phyloP scores from a whole-genome alignment of 2,797 vertebrate species.

The Benthosema pterotum region DNA sequence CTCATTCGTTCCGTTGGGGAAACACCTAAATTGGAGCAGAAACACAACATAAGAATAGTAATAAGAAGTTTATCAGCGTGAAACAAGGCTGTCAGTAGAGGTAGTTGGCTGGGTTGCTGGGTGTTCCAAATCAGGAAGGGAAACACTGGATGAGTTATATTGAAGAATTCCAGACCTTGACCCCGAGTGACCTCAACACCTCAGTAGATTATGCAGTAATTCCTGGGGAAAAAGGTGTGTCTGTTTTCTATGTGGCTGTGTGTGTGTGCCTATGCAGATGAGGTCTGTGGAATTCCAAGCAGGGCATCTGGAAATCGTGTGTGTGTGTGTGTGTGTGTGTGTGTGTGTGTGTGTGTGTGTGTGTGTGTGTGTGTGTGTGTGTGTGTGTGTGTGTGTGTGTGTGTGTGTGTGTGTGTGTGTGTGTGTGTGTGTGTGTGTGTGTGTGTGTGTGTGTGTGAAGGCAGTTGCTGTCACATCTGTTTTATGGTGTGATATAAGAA shows the following conservation, averaged over 20 bases:
- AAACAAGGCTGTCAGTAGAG: background rate
- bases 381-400: too few relatives aligned
- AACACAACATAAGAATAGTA: conserved; percentile 12
- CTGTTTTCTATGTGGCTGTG: conserved; percentile 4
- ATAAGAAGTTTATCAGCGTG: background rate
- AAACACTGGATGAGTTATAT: background rate
- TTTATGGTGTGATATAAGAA: too few relatives aligned
- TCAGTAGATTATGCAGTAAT: background rate
- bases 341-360: conserved; percentile 2
- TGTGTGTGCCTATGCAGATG: background rate
- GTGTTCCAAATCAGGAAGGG: background rate
- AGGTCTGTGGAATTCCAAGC: conserved; percentile 13
- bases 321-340: background rate
- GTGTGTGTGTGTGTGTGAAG: too few relatives aligned
- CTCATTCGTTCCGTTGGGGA: conserved; percentile 87
- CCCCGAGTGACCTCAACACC: too few relatives aligned
- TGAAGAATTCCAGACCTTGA: too few relatives aligned
- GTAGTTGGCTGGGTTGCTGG: background rate
- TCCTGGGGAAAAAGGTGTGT: background rate
- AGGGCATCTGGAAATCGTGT: background rate
- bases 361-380: conserved; percentile 6
- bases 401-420: too few relatives aligned
- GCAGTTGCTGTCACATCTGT: too few relatives aligned
- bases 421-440: too few relatives aligned
- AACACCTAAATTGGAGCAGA: conserved; percentile 57